These are phyloP conservation scores for Grus americana DNA, from an alignment of 2,113 vertebrate species.

Conservation along the genomic window DNA sequence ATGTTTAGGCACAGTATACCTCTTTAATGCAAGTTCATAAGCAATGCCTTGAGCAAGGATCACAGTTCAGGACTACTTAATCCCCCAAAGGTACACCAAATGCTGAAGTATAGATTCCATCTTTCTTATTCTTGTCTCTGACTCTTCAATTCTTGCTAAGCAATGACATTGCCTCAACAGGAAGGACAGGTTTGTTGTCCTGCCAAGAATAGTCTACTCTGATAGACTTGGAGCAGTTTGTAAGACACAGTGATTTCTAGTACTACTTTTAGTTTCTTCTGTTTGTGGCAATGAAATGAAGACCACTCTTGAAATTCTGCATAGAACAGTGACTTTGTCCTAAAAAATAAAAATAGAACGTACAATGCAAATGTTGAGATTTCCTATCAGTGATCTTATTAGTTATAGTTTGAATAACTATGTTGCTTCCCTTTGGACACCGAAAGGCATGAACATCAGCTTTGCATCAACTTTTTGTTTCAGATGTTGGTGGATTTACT, in stretches of 20 bases:
- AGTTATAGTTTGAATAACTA: background rate
- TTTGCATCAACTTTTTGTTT: background rate
- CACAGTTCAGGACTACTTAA: background rate
- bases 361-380: background rate
- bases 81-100: background rate
- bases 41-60: background rate
- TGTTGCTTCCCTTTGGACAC: background rate
- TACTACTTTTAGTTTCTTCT: background rate
- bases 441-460: background rate
- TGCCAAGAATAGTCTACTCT: background rate
- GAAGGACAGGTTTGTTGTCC: background rate
- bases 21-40: background rate
- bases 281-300: background rate
- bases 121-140: background rate
- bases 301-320: background rate
- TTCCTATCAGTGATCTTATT: background rate
- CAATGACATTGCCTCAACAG: background rate
- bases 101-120: background rate
- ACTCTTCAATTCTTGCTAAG: background rate
- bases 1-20: background rate
- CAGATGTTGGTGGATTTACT: background rate
- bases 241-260: background rate
- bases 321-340: background rate
- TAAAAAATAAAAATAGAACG: background rate
- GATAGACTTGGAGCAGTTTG: background rate